These are phyloP conservation scores for Chionoecetes opilio DNA, from an alignment of 1,140 invertebrate genomes.

Conservation along the genomic window DNA sequence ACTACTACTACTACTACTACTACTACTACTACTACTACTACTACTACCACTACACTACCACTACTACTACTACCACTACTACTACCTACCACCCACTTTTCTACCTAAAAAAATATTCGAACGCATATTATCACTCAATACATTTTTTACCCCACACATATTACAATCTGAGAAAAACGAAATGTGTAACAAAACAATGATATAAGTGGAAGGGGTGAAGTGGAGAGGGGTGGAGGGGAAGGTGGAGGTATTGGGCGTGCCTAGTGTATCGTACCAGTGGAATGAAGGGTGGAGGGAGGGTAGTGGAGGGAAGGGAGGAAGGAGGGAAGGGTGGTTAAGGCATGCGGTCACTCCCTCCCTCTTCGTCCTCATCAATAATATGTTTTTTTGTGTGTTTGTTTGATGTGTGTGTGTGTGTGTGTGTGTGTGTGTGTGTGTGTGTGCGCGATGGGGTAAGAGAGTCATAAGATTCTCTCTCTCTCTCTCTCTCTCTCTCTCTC, in stretches of 20 bases:
- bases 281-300: not conserved
- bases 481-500: slow-evolving; percentile 11
- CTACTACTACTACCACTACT: slow-evolving; percentile 12
- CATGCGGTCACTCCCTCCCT: not conserved
- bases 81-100: not conserved
- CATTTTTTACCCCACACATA: too few species aligned
- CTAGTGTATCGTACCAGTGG: not conserved
- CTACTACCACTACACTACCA: not conserved
- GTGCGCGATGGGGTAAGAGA: not conserved
- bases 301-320: not conserved
- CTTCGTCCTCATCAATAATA: slow-evolving; percentile 29
- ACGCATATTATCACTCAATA: too few species aligned
- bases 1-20: not conserved
- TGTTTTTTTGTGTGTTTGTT: not conserved
- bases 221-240: not conserved
- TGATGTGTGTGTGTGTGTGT: not conserved
- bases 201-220: slow-evolving; percentile 41
- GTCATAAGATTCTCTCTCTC: slow-evolving; percentile 22
- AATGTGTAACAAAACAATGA: too few species aligned
- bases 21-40: not conserved
- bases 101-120: too few species aligned
- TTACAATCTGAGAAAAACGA: too few species aligned
- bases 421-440: slow-evolving; percentile 10
- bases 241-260: not conserved
- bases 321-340: not conserved